Base-by-base conservation (phyloP, 2,797 vertebrate genomes). In the Hydrocynus forskahlii region DNA sequence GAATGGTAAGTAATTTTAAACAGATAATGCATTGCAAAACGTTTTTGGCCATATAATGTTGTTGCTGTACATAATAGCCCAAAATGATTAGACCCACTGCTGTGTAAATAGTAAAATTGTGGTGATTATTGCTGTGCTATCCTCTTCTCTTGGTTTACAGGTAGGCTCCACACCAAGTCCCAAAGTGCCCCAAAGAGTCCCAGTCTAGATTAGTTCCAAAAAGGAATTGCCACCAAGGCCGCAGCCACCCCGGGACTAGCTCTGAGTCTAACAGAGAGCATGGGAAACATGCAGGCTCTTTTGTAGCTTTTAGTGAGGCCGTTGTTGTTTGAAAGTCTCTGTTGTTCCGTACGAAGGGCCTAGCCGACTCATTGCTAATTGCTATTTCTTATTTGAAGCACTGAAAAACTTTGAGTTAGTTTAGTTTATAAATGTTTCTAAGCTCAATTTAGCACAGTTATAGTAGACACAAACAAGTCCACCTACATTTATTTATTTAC, bases 201-300 rank as follows among this genome's bases (percentile, higher is more conserved):
- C n/a, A n/a, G n/a, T n/a, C n/a, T n/a, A n/a, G n/a, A n/a, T n/a
- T n/a, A 62, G 19, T 54, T 6, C 69, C 14, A 54, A 17, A 29
- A 5, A 71, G 50, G 25, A 35, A 35, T 7, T 17, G 7, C 63
- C 7, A 52, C 29, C n/a, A 25, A 21, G 17, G 12, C 14, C 43
- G 9, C 6, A 23, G 13, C 69, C 6, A 3, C 29, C 63, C 17
- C 0, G 13, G 69, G 48, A 23, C 21, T 52, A 25, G 5, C 45
- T 52, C 5, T 52, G 68, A 6, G 13, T 16, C 13, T 70, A 6
- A 25, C n/a, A 50, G 23, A 52, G 48, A 52, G 68, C n/a, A 29
- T 50, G 68, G 21, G 21, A 17, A 71, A 54, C 69, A 71, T 25
- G 25, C 48, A 35, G 48, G 69, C 23, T 40, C 69, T 71, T 54